Evolutionary conservation across 2,113 vertebrate species (phyloP), one percentile per base, ranked within the genome.

Genomic region (Hippopotamus amphibius): DNA sequence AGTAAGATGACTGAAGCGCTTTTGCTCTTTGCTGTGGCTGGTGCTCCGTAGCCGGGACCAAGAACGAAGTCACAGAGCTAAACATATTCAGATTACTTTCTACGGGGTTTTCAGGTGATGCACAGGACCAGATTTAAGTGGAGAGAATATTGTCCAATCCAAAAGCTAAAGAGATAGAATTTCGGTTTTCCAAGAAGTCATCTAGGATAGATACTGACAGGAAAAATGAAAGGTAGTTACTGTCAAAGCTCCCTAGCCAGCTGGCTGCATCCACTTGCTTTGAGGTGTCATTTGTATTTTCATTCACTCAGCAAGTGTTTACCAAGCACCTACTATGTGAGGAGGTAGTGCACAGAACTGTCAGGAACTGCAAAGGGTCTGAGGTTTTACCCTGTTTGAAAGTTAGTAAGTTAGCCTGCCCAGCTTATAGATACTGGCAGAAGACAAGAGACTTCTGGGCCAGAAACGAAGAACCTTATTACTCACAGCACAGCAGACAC

Each of bases 1-100:
- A 17, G 0, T 5, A 19, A 24, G 11, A 0, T 21, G 26, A 16
- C 1, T 1, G 41, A 33, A 66, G 17, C 26, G 7, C 28, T 50
- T 13, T 46, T 26, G 30, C 33, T 33, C 37, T 84, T 28, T 21
- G 2, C 68, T 8, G 0, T 10, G 71, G 16, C 33, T 22, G 53
- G 37, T 11, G 41, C 50, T 71, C 30, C 3, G 0, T 7, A 21
- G 16, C 63, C 4, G 24, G 26, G 41, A 33, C 28, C 48, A 7
- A 89, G 61, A 69, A n/a, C 4, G 30, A 14, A 55, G 2, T 63
- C 50, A 28, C 59, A 72, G 63, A 66, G 24, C 41, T 90, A 7
- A 48, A 59, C 37, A 30, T 28, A 0, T 77, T 93, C 79, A 11
- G 1, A 12, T 57, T 15, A 28, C 83, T 80, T 80, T 28, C 57